Evolutionary conservation across 2,113 vertebrate species (phyloP), one percentile per base, ranked within the genome.

Genomic region (Albula glossodonta): DNA sequence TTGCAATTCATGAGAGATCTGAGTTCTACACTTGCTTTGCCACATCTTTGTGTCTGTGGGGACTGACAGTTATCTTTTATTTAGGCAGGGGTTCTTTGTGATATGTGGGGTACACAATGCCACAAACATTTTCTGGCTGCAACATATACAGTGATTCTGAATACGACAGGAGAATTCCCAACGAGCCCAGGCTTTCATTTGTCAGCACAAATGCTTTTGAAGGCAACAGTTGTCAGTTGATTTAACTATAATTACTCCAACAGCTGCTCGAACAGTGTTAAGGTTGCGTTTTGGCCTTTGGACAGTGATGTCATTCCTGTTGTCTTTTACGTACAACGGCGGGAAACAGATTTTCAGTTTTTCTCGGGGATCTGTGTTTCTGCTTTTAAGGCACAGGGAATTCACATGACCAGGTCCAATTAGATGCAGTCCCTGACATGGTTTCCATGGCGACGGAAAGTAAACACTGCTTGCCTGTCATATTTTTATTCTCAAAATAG

Each of bases 161-260:
- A 78, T 82, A 5, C 52, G 88, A 88, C 53, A 83, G 89, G 87
- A 86, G 84, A 89, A 92, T 90, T 87, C 86, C 81, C 83, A 90
- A 88, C n/a, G 91, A 87, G 89, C 90, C 84, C 82, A 8, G 2
- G 88, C 63, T 91, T 83, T 92, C 82, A 82, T 91, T 70, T 86
- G 85, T 84, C 85, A 86, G 86, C 77, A 56, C 57, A 79, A 56
- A 53, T 79, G 80, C 51, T 86, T 89, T 89, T 91, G 89, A 93
- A 91, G 88, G 91, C 91, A 94, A 92, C 92, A 92, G 92, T 93
- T 94, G 92, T 91, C 88, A 91, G 89, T 60, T 93, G 91, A 93
- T 95, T 92, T 93, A 88, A 93, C 86, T 87, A 87, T 88, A 90
- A 87, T 91, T 87, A 92, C 89, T 85, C 87, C 82, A 88, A 89